Conservation (phyloP, 1,140 invertebrate species). For the Penaeus vannamei region DNA sequence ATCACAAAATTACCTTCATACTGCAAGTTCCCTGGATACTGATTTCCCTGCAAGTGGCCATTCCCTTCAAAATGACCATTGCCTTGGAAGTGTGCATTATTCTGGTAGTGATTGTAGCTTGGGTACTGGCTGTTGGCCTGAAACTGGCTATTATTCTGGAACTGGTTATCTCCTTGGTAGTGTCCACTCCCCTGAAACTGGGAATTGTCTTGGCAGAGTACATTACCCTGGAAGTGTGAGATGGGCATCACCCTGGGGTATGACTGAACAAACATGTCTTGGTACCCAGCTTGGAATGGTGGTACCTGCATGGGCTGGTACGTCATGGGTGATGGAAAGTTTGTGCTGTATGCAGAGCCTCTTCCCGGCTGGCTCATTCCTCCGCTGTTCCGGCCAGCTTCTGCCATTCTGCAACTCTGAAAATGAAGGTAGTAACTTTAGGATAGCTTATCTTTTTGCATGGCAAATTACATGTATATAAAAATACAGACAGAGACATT, state of each 20-base stretch:
- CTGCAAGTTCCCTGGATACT: constrained; percentile 46
- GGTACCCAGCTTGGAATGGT: neutral
- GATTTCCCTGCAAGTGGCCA: constrained; percentile 33
- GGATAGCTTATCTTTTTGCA: too few relatives aligned
- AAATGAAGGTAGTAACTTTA: neutral
- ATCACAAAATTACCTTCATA: constrained; percentile 41
- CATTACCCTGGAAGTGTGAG: constrained; percentile 35
- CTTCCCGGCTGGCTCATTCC: constrained; percentile 12
- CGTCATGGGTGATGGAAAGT: neutral
- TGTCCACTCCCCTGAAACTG: constrained; percentile 11
- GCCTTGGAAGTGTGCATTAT: neutral
- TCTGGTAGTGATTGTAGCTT: constrained; percentile 21
- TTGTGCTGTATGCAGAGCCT: neutral
- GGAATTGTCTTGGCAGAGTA: neutral
- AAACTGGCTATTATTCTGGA: constrained; percentile 22
- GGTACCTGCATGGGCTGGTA: constrained; percentile 21
- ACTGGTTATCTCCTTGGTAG: neutral
- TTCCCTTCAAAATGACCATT: constrained; percentile 14
- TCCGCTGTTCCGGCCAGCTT: constrained; percentile 21
- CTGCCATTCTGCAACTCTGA: constrained; percentile 47
- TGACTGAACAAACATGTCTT: constrained; percentile 22
- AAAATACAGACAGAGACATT: too few relatives aligned
- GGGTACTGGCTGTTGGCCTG: constrained; percentile 32
- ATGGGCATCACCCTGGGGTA: constrained; percentile 25
- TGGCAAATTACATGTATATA: too few relatives aligned